A percentile compares a stretch with the other conserved stretches of the same genome.
phyloP scores from a whole-genome alignment of 2,113 vertebrate species.

The Aptenodytes patagonicus region DNA sequence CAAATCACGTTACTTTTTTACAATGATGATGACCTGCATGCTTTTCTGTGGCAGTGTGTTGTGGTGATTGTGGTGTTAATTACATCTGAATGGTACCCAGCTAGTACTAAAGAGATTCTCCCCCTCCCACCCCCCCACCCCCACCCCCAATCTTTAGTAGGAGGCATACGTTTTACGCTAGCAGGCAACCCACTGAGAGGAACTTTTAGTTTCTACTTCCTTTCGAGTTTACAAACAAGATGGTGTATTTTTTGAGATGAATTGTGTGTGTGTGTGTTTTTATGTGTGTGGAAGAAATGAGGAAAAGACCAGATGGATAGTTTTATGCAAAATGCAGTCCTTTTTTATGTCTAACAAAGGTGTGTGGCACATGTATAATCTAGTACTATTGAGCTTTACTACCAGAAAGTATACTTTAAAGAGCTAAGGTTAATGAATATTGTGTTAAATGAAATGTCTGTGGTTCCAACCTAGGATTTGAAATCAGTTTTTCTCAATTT shows the following conservation, averaged over 20 bases:
- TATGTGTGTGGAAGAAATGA: neutral
- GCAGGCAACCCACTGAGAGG: neutral
- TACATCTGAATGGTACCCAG: neutral
- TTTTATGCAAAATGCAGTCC: neutral
- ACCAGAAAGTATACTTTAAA: neutral
- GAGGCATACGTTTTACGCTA: neutral
- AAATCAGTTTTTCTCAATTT: neutral
- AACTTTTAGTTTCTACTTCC: neutral
- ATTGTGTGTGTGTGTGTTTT: neutral
- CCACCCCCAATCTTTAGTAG: no score
- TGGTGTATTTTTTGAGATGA: neutral
- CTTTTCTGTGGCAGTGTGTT: neutral
- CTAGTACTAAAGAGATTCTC: neutral
- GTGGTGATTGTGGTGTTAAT: neutral
- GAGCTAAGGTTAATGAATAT: slow-evolving; percentile 5
- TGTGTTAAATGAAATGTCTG: neutral
- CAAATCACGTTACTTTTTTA: neutral
- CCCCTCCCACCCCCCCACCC: no score
- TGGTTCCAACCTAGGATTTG: neutral
- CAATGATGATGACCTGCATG: neutral
- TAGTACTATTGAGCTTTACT: neutral
- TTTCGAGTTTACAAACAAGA: neutral
- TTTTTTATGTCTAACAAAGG: neutral
- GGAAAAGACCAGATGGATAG: neutral
- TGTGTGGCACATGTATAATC: neutral